Evolutionary conservation across 2,888 invertebrate genomes (phyloP).

Genomic region (Andricus curvator): DNA sequence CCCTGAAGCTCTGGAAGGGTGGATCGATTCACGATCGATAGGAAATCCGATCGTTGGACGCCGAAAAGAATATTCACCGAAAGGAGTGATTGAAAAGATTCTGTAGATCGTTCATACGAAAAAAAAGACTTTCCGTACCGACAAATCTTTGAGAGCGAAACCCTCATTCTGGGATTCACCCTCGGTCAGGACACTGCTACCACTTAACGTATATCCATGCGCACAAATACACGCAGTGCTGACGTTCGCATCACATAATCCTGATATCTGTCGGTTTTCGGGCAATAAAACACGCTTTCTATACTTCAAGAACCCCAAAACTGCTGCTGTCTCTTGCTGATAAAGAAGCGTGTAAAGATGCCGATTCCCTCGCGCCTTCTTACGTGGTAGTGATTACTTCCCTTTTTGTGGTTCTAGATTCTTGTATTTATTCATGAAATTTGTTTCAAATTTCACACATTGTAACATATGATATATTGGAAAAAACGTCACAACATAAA

Average conservation of each 20-base stretch:
- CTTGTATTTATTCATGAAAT: neutral
- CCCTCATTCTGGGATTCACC: conserved; percentile 12
- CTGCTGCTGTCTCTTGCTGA: conserved; percentile 71
- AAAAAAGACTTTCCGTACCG: neutral
- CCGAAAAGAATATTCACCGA: conserved; percentile 38
- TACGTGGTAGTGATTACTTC: conserved; percentile 25
- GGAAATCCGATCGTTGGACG: conserved; percentile 52
- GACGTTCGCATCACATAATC: conserved; percentile 71
- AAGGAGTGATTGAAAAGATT: conserved; percentile 24
- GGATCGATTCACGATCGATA: conserved; percentile 48
- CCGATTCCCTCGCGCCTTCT: conserved; percentile 66
- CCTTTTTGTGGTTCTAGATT: neutral
- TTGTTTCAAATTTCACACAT: neutral
- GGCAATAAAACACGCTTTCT: conserved; percentile 81
- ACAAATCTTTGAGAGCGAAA: neutral
- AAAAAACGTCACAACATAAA: too few species aligned
- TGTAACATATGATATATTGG: neutral
- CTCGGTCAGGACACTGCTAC: conserved; percentile 49
- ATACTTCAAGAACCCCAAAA: conserved; percentile 63
- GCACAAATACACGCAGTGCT: conserved; percentile 3
- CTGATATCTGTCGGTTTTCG: conserved; percentile 82
- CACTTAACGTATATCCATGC: conserved; percentile 48
- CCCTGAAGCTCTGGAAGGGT: conserved; percentile 44
- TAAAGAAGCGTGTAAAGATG: conserved; percentile 75
- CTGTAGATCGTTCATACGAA: neutral